A percentile compares a stretch with the other conserved stretches of the same genome.
Conservation (phyloP, 2,113 vertebrate genomes). For the Elachura formosa region DNA sequence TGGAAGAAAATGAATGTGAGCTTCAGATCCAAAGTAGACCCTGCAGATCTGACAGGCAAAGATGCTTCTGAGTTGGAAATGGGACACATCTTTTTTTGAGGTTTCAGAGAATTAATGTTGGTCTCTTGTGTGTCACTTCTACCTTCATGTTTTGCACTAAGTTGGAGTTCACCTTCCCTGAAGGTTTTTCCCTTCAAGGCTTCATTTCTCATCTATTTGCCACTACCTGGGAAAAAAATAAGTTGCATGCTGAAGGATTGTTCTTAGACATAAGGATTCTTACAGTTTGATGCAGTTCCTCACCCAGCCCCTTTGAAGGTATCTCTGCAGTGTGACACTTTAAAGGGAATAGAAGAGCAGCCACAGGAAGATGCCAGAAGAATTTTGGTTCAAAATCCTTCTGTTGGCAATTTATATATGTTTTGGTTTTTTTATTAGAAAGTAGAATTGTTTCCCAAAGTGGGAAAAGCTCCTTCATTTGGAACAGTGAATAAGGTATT, state of each 20-base stretch:
- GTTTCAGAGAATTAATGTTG: not conserved
- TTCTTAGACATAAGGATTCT: not conserved
- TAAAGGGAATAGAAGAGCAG: not conserved
- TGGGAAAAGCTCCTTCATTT: not conserved
- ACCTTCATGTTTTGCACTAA: not conserved
- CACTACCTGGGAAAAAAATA: not conserved
- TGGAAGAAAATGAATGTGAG: not conserved
- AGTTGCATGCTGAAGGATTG: not conserved
- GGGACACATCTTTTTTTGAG: not conserved
- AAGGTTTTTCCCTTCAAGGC: not conserved
- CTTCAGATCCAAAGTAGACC: not conserved
- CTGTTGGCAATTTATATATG: not conserved
- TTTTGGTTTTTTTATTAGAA: not conserved
- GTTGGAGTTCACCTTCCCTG: not conserved
- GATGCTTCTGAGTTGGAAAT: not conserved
- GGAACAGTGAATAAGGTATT: not conserved
- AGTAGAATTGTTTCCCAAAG: not conserved
- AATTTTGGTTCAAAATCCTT: not conserved
- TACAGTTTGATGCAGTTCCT: not conserved
- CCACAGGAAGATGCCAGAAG: not conserved
- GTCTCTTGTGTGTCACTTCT: not conserved
- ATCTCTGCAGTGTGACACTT: not conserved
- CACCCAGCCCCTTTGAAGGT: not conserved
- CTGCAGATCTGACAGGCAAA: not conserved
- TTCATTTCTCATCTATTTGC: slow-evolving; percentile 8